Conservation (phyloP, 2,113 vertebrate species). For the Theristicus caerulescens region DNA sequence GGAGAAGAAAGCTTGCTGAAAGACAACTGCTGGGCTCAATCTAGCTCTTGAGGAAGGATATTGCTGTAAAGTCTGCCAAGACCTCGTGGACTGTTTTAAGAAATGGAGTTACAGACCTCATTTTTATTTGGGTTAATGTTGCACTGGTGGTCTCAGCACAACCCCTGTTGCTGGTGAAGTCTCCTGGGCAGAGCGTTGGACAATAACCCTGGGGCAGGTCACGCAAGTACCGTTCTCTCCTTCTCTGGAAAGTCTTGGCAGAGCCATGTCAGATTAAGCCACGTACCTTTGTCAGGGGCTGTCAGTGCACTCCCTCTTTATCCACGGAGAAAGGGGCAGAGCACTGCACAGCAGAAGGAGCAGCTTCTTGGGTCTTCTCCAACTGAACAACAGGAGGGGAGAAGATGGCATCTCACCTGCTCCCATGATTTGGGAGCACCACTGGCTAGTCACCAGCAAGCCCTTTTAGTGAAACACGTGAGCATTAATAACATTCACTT, state of each 20-base stretch:
- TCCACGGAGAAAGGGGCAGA: not conserved
- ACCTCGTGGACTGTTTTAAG: not conserved
- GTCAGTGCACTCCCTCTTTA: not conserved
- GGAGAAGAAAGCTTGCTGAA: not conserved
- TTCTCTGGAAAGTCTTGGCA: not conserved
- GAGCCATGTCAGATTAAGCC: not conserved
- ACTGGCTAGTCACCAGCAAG: not conserved
- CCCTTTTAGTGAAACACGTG: not conserved
- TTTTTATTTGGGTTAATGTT: not conserved
- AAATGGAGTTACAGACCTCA: not conserved
- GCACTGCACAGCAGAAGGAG: not conserved
- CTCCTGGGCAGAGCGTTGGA: not conserved
- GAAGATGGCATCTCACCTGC: not conserved
- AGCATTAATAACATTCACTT: not conserved
- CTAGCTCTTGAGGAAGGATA: not conserved
- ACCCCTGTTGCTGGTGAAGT: not conserved
- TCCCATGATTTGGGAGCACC: not conserved
- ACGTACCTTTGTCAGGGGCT: not conserved
- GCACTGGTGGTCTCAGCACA: not conserved
- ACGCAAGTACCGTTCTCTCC: not conserved
- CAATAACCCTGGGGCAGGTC: not conserved
- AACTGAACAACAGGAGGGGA: not conserved
- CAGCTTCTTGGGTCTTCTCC: not conserved
- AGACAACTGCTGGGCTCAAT: not conserved
- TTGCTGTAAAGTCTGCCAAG: not conserved